phyloP scores from a whole-genome alignment of 2,888 invertebrate genomes.

The Microctonus aethiopoides region DNA sequence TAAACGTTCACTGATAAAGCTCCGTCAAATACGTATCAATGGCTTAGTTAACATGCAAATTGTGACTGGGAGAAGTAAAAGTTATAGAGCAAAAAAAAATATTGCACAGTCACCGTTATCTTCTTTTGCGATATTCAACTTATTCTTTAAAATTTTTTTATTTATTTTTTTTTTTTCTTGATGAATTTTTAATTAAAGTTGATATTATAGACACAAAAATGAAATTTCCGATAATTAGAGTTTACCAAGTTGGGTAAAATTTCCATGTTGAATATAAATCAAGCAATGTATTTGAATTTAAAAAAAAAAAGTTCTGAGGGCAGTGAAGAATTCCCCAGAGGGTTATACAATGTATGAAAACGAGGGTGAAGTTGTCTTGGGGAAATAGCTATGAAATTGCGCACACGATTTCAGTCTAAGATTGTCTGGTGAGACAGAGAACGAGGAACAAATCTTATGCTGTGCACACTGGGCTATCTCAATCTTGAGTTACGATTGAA shows the following conservation, averaged over 20 bases:
- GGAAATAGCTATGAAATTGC: slow-evolving; percentile 20
- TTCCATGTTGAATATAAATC: not conserved
- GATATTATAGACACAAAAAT: not conserved
- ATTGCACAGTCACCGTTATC: not conserved
- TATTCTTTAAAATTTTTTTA: not conserved
- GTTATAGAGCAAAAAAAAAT: not conserved
- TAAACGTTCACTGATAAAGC: not conserved
- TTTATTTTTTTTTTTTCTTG: not conserved
- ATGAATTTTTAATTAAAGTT: not conserved
- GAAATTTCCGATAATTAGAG: not conserved
- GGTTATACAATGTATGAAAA: not conserved
- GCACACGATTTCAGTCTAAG: slow-evolving; percentile 15
- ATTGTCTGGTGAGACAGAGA: slow-evolving; percentile 11
- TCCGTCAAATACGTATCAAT: not conserved
- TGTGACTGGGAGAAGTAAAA: not conserved
- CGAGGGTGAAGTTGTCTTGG: slow-evolving; percentile 8
- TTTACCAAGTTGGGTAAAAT: not conserved
- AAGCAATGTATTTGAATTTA: slow-evolving; percentile 1
- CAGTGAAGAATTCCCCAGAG: not conserved
- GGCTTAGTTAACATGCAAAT: not conserved
- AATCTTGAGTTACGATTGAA: slow-evolving; percentile 39
- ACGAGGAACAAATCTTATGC: slow-evolving; percentile 37
- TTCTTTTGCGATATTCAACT: not conserved
- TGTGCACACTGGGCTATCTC: slow-evolving; percentile 36
- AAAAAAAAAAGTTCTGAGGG: not conserved